These are phyloP conservation scores for Drosophila ironensis DNA, from an alignment of 1,140 invertebrate species.

Conservation along the genomic window DNA sequence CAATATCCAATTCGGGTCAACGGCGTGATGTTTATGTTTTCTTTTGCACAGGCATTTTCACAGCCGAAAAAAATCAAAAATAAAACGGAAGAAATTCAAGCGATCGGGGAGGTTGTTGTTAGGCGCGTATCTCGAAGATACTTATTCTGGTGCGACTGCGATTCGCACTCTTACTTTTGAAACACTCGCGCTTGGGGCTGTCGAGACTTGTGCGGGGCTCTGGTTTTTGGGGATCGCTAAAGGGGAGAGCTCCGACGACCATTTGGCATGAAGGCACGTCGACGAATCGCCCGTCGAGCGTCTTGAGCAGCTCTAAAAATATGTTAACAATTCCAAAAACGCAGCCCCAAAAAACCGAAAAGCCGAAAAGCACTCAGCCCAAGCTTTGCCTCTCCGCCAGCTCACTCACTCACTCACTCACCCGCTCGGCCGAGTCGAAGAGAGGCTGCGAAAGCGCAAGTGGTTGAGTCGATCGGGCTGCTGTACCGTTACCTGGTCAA, in stretches of 20 bases:
- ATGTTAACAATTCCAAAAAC: constrained; percentile 80
- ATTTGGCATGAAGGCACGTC: constrained; percentile 77
- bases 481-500: constrained; percentile 44
- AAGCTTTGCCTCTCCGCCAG: neutral
- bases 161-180: constrained; percentile 40
- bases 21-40: constrained; percentile 17
- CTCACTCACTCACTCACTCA: neutral
- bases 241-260: constrained; percentile 64
- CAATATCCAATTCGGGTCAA: constrained; percentile 34
- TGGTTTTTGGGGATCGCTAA: no score
- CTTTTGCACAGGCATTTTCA: constrained; percentile 51
- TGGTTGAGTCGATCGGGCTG: constrained; percentile 34
- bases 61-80: constrained; percentile 24
- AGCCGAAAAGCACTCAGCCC: neutral
- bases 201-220: no score
- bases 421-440: no score
- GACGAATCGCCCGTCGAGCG: constrained; percentile 79
- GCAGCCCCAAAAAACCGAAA: constrained; percentile 55
- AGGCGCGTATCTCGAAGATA: no score
- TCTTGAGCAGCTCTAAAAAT: constrained; percentile 80
- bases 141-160: constrained; percentile 22
- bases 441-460: constrained; percentile 67
- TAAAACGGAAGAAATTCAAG: neutral
- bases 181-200: constrained; percentile 31
- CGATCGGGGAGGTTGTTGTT: no score